Conservation (phyloP, 2,113 vertebrate species). For the Echinops telfairi region DNA sequence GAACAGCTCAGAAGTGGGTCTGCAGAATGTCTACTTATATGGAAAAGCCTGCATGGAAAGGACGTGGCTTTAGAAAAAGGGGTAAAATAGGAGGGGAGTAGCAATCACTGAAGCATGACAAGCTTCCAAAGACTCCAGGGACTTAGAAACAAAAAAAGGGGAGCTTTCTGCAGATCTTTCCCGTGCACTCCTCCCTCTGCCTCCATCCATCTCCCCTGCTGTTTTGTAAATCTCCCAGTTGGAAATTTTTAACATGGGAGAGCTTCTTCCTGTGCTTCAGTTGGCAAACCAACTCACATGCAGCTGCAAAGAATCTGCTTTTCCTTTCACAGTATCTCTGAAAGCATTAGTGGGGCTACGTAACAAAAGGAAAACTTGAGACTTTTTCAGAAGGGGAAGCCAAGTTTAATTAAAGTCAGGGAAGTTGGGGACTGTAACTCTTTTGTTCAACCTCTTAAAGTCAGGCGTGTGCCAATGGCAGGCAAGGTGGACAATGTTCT, state of each 20-base stretch:
- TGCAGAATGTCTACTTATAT: conserved; percentile 36
- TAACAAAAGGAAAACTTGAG: conserved; percentile 85
- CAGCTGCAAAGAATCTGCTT: conserved; percentile 78
- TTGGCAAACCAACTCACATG: conserved; percentile 81
- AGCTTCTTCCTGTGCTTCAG: conserved; percentile 72
- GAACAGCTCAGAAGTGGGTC: conserved; percentile 42
- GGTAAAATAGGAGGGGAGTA: conserved; percentile 53
- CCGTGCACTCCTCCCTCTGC: not conserved
- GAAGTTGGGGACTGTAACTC: conserved; percentile 82
- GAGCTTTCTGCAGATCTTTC: conserved; percentile 72
- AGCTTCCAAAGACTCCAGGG: conserved; percentile 37
- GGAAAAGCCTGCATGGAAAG: conserved; percentile 46
- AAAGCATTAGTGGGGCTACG: conserved; percentile 80
- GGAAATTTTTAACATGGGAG: conserved; percentile 64
- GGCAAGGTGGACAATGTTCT: conserved; percentile 84
- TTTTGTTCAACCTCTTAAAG: conserved; percentile 79
- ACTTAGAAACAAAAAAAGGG: conserved; percentile 63
- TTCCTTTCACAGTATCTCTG: conserved; percentile 79
- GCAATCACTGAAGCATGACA: conserved; percentile 64
- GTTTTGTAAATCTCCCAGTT: conserved; percentile 79
- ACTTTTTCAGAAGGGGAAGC: conserved; percentile 82
- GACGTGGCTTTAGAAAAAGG: conserved; percentile 72
- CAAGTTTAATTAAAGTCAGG: conserved; percentile 87
- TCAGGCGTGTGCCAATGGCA: conserved; percentile 82
- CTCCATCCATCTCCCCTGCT: not conserved